These are phyloP conservation scores for Hypotaenidia philippensis DNA, from an alignment of 2,797 vertebrate species.

Conservation along the genomic window DNA sequence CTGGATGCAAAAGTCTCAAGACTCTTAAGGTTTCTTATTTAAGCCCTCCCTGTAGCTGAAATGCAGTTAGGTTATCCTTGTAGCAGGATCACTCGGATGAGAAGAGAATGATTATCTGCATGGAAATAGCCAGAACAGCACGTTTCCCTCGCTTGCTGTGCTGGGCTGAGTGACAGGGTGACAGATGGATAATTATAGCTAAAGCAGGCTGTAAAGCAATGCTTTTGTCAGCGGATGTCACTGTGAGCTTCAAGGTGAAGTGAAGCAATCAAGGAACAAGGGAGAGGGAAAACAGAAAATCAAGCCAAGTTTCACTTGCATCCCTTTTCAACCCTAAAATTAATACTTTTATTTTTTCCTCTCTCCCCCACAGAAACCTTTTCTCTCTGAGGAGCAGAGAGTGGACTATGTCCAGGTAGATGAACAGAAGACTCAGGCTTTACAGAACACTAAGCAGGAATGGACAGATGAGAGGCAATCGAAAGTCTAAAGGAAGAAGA, in stretches of 20 bases:
- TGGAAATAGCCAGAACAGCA: slow-evolving; percentile 3
- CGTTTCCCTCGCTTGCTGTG: not conserved
- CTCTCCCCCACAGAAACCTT: slow-evolving; percentile 83
- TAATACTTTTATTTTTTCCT: not conserved
- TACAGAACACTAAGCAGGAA: slow-evolving; percentile 94
- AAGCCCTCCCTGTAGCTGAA: not conserved
- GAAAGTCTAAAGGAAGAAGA: slow-evolving; percentile 83
- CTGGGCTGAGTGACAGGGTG: slow-evolving; percentile 27
- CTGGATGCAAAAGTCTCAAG: not conserved
- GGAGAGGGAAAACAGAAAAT: not conserved
- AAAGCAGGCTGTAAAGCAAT: slow-evolving; percentile 29
- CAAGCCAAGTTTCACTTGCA: not conserved
- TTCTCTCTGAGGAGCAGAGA: slow-evolving; percentile 88
- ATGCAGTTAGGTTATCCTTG: not conserved
- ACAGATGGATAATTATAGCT: slow-evolving; percentile 35
- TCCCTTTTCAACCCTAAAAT: not conserved
- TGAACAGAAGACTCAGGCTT: slow-evolving; percentile 96
- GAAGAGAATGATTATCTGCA: not conserved
- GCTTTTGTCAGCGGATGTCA: slow-evolving; percentile 52
- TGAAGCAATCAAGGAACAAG: not conserved
- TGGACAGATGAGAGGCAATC: slow-evolving; percentile 96
- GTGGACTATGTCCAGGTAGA: slow-evolving; percentile 98
- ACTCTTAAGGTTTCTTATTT: not conserved
- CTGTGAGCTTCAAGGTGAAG: slow-evolving; percentile 38
- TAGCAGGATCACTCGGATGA: not conserved